Percentiles rank a stretch among this genome's conserved stretches.
Evolutionary conservation across 2,888 invertebrate genomes (phyloP).

Genomic region (Acronicta aceris): DNA sequence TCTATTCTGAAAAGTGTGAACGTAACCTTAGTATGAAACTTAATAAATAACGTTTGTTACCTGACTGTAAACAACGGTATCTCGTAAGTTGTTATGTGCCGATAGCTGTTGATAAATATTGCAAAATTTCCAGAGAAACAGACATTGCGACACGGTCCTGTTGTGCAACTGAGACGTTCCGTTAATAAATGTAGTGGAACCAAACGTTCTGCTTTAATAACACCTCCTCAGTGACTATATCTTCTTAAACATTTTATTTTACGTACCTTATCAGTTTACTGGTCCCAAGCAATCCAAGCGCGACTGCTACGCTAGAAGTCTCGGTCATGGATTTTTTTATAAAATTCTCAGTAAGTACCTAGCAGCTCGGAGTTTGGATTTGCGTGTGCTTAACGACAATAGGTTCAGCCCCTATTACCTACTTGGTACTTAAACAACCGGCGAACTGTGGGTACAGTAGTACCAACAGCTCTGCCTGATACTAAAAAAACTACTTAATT

Average conservation of each 20-base stretch:
- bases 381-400: no score
- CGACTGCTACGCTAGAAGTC: no score
- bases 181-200: conserved; percentile 71
- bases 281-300: no score
- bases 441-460: no score
- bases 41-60: conserved; percentile 24
- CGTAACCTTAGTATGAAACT: conserved; percentile 6
- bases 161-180: conserved; percentile 69
- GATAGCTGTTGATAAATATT: conserved; percentile 57
- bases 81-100: conserved; percentile 27
- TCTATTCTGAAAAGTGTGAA: conserved; percentile 6
- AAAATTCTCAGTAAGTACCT: no score
- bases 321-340: no score
- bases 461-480: no score
- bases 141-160: conserved; percentile 70
- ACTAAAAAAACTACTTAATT: no score
- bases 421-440: no score
- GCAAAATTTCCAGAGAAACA: conserved; percentile 58
- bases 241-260: background rate
- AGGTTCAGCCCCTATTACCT: no score
- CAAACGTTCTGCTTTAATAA: conserved; percentile 58
- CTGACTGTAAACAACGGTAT: conserved; percentile 37
- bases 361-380: no score
- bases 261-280: background rate
- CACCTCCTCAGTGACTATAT: conserved; percentile 39